Conservation (phyloP, 2,113 vertebrate genomes). For the Campylorhamphus procurvoides region DNA sequence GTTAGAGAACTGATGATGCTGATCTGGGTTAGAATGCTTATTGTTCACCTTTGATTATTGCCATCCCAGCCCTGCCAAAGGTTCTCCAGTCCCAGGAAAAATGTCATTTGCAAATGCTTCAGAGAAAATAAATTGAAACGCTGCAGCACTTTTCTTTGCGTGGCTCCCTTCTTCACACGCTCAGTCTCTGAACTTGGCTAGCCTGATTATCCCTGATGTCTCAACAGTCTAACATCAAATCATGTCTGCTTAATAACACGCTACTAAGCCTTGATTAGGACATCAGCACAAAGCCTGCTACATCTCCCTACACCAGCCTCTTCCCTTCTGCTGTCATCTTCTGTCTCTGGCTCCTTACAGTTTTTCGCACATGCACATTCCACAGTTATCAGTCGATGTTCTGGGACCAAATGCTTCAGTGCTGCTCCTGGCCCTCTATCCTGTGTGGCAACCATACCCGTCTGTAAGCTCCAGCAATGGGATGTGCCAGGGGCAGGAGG, state of each 20-base stretch:
- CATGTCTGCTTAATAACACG: background rate
- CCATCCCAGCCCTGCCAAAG: background rate
- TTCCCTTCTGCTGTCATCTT: background rate
- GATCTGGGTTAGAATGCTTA: background rate
- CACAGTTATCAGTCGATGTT: fast-evolving
- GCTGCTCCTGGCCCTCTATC: background rate
- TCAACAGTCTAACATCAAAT: background rate
- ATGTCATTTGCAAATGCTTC: background rate
- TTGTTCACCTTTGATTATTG: background rate
- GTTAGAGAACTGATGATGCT: background rate
- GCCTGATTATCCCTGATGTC: background rate
- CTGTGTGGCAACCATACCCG: fast-evolving
- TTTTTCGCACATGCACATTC: background rate
- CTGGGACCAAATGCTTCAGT: fast-evolving
- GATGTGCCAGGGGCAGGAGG: background rate
- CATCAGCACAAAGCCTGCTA: background rate
- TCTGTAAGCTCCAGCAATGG: fast-evolving
- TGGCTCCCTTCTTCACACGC: background rate
- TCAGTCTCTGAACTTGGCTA: background rate
- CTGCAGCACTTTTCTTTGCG: background rate
- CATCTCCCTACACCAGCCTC: background rate
- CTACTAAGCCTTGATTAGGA: background rate
- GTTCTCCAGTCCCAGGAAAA: background rate
- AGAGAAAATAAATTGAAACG: background rate
- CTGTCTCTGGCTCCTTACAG: background rate